Evolutionary conservation across 2,113 vertebrate genomes (phyloP).

Genomic region (Grammomys dolichurus): DNA sequence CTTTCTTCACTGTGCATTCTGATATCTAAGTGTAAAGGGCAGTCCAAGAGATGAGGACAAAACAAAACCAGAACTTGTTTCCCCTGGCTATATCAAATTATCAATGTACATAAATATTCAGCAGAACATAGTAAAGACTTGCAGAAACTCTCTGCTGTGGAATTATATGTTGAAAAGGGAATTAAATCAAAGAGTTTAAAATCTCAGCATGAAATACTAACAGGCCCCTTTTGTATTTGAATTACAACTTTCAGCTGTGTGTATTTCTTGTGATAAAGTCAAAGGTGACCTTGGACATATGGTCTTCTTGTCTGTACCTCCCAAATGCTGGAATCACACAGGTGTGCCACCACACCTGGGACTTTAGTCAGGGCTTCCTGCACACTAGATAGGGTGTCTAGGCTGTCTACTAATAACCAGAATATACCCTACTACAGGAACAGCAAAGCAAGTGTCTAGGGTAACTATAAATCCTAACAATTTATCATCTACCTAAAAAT

Average conservation of each 20-base stretch:
- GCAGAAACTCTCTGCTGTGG: not conserved
- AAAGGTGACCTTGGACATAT: not conserved
- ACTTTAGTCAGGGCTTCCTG: not conserved
- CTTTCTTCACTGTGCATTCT: not conserved
- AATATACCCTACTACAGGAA: not conserved
- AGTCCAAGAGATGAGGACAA: not conserved
- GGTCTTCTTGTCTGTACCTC: not conserved
- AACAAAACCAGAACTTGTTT: not conserved
- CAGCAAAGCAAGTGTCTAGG: slow-evolving; percentile 35
- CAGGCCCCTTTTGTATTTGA: not conserved
- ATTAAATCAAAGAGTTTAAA: slow-evolving; percentile 28
- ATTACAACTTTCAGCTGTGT: not conserved
- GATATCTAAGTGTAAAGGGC: not conserved
- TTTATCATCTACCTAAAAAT: not conserved
- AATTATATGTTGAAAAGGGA: not conserved
- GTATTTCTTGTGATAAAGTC: slow-evolving; percentile 16
- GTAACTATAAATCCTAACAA: slow-evolving; percentile 1
- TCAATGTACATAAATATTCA: not conserved
- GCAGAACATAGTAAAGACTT: not conserved
- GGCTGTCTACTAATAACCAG: not conserved
- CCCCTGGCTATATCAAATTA: not conserved
- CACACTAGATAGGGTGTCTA: not conserved
- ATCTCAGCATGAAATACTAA: not conserved
- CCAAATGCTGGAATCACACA: not conserved
- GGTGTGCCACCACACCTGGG: not conserved